Evolutionary conservation across 2,797 vertebrate species (phyloP), one percentile per base, ranked within the genome.

Genomic region (Australoheros facetus): DNA sequence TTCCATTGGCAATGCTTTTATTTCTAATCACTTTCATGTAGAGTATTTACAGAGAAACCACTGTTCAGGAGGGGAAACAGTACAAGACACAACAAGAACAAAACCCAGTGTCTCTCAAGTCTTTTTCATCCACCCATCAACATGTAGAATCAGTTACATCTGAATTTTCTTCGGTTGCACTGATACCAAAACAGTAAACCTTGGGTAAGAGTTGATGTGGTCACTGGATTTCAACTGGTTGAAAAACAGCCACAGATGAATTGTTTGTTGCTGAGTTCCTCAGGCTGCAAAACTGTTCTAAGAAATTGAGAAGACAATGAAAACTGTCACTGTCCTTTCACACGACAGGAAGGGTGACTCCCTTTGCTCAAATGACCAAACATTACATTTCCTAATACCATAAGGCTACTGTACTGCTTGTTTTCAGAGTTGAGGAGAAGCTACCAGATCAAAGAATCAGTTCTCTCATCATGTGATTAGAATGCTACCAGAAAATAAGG

Each of bases 21-120:
- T 94, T 95, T 90, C 54, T 82, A 84, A 78, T 92, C 89, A 93
- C 90, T 86, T 91, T 90, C 72, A 86, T 89, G 91, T 84, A 81
- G 81, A 86, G 28, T 93, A 91, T 95, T 90, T 95, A 93, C 94
- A 95, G 87, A 93, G 71, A 91, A 84, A 82, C 71, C 77, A 81
- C 80, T 87, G 73, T 82, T 82, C 56, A 86, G 82, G 80, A 85
- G 62, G 64, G 82, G 87, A 87, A 84, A 84, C 56, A 9, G 74
- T 70, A 87, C 75, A 82, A 85, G 54, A 79, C 73, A 82, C 53
- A 71, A 3, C 12, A 32, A 42, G 13, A n/a, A 48, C 5, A 4
- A 14, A 80, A 62, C 16, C 19, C 12, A 19, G 1, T 34, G 9
- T 79, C 13, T 55, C n/a, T 73, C 19, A n/a, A 62, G 72, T 79